Evolutionary conservation across 2,797 vertebrate species (phyloP), one percentile per base, ranked within the genome.

Genomic region (Falco cherrug): DNA sequence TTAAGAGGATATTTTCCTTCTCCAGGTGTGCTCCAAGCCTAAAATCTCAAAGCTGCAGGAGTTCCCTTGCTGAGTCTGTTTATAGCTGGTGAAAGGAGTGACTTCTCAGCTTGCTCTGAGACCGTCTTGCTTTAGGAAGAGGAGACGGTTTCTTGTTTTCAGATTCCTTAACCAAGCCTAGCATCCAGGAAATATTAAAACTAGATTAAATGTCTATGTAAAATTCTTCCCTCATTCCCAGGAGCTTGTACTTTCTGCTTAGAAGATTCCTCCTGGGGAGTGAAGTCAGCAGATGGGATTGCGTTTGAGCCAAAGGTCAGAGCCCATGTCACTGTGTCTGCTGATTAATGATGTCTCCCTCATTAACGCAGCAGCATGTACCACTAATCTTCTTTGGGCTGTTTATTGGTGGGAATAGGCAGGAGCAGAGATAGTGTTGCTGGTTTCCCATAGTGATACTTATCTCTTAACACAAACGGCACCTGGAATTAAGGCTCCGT

Each of bases 261-360:
- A 37, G 83, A 90, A n/a, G 56, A 39, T 74, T 87, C 75, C 63
- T 50, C 82, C 56, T 6, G 73, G 74, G 76, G 59, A 76, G 79
- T 35, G 89, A 63, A 84, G 19, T n/a, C 90, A 78, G 80, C 85
- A 88, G 85, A 45, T 74, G 93, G 91, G 83, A 56, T 77, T 50
- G 88, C 0, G 10, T 84, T 81, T 65, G 73, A 85, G 93, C 84
- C 75, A 69, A 37, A 84, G 91, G 45, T 93, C 91, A 68, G 76
- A 76, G 88, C 89, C 29, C 3, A 5, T 86, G 87, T 67, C 61
- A 82, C 60, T 43, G 51, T 16, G 54, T 11, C 86, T 47, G 93
- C 76, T 94, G 63, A 94, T 94, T 81, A 87, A 80, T 71, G 79
- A 43, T 8, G 65, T 28, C 80, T 83, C 84, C 83, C 84, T 93